phyloP scores from a whole-genome alignment of 2,888 invertebrate species.

The Eupithecia dodoneata region DNA sequence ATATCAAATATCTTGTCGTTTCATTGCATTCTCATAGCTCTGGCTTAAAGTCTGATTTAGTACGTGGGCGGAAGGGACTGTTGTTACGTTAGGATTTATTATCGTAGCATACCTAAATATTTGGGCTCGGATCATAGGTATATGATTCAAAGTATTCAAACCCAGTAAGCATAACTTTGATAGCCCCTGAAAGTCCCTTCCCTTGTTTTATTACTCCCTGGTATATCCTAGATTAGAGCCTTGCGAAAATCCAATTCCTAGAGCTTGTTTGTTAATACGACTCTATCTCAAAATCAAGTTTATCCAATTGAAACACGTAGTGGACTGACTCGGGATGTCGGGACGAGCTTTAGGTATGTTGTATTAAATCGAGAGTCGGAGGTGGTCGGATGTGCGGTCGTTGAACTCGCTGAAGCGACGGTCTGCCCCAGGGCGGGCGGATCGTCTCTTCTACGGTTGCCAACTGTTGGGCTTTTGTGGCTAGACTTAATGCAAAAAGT shows the following conservation, averaged over 20 bases:
- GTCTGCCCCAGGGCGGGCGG: conserved; percentile 59
- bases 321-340: conserved; percentile 35
- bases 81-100: not conserved
- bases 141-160: not conserved
- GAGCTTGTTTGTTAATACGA: conserved; percentile 18
- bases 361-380: conserved; percentile 55
- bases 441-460: conserved; percentile 30
- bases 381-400: conserved; percentile 57
- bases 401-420: conserved; percentile 60
- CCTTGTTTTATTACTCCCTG: not conserved
- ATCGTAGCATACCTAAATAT: not conserved
- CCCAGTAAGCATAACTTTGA: not conserved
- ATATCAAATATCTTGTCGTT: conserved; percentile 38
- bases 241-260: conserved; percentile 12
- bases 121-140: not conserved
- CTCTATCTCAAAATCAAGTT: conserved; percentile 37
- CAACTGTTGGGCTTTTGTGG: conserved; percentile 30
- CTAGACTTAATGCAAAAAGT: conserved; percentile 10
- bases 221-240: conserved; percentile 2
- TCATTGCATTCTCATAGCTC: conserved; percentile 32
- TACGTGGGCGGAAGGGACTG: conserved; percentile 23
- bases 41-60: conserved; percentile 28
- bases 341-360: conserved; percentile 53
- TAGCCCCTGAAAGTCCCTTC: not conserved
- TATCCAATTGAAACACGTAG: conserved; percentile 43